Evolutionary conservation across 2,113 vertebrate species (phyloP).

Genomic region (Azemiops feae): DNA sequence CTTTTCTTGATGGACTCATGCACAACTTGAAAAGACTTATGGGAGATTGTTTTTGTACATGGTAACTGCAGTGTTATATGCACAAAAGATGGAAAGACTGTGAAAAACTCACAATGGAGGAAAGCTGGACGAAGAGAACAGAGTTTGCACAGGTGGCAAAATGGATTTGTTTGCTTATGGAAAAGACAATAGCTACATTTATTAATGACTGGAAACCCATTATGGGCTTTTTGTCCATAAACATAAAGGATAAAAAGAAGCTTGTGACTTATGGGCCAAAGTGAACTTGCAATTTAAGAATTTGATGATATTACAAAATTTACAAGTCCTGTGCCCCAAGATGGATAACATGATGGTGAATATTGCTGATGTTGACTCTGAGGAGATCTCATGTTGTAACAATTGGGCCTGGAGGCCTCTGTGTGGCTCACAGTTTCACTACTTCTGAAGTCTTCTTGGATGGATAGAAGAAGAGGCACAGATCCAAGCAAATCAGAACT

Average conservation of each 20-base stretch:
- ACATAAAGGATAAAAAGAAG: no score
- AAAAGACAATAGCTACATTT: background rate
- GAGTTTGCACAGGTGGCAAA: background rate
- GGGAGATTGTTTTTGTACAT: background rate
- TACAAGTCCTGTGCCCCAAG: background rate
- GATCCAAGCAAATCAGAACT: background rate
- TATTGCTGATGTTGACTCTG: background rate
- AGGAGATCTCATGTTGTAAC: background rate
- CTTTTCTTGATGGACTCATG: background rate
- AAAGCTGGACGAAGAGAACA: background rate
- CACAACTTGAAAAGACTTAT: background rate
- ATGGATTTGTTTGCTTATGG: background rate
- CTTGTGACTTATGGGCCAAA: background rate
- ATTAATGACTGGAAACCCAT: background rate
- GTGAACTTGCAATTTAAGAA: background rate
- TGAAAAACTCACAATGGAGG: background rate
- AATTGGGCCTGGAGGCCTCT: background rate
- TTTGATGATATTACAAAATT: background rate
- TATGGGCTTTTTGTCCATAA: background rate
- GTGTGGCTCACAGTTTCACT: no score
- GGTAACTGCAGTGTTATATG: background rate
- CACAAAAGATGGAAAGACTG: background rate
- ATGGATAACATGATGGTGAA: background rate
- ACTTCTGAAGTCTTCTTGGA: background rate
- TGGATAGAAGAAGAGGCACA: background rate